A percentile compares a stretch with the other conserved stretches of the same genome.
phyloP scores from a whole-genome alignment of 2,113 vertebrate genomes.

The Xiphias gladius region DNA sequence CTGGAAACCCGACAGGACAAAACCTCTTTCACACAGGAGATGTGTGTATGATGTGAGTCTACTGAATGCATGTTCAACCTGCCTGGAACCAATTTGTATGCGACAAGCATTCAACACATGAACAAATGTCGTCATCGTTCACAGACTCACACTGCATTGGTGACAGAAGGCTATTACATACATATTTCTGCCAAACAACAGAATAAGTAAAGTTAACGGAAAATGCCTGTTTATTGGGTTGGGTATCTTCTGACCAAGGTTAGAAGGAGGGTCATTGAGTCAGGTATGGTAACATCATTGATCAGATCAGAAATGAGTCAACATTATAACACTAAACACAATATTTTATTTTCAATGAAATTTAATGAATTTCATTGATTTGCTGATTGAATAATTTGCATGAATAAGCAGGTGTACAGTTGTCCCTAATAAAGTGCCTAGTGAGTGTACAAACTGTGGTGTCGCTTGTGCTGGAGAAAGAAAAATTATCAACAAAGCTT shows the following conservation, averaged over 20 bases:
- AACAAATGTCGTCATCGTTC: conserved; percentile 7
- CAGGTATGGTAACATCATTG: background rate
- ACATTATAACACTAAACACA: background rate
- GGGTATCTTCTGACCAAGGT: background rate
- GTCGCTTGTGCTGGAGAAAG: too few relatives aligned
- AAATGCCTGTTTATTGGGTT: conserved; percentile 17
- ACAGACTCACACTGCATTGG: background rate
- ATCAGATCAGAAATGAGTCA: background rate
- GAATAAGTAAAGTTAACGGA: background rate
- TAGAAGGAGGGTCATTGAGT: background rate
- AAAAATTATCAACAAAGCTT: too few relatives aligned
- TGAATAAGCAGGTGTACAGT: background rate
- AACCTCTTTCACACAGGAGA: conserved; percentile 40
- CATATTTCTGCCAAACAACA: background rate
- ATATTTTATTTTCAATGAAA: too few relatives aligned
- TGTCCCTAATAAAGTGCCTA: background rate
- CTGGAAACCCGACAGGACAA: conserved; percentile 60
- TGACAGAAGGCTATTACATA: background rate
- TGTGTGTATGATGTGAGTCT: background rate
- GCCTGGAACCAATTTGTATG: conserved; percentile 14
- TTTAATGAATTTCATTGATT: too few relatives aligned
- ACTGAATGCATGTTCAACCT: conserved; percentile 10
- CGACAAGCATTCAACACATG: background rate
- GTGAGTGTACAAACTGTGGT: background rate
- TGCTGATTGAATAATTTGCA: background rate